Evolutionary conservation across 1,140 invertebrate species (phyloP), one percentile per base, ranked within the genome.

Genomic region (Ephestia elutella): DNA sequence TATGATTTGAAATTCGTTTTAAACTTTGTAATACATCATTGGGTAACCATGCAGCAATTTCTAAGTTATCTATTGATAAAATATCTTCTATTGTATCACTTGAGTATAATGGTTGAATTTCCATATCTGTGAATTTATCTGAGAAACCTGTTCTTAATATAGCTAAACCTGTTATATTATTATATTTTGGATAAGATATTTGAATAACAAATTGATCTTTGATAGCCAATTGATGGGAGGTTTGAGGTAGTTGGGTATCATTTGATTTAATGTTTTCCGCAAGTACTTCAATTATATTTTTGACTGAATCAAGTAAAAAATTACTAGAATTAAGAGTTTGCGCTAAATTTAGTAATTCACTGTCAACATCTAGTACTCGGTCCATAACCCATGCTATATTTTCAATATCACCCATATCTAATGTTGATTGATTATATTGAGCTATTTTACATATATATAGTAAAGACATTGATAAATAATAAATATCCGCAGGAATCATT

Each of bases 111-210:
- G 86, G 84, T 54, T 73, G 67, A 49, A 90, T 80, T 50, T 78
- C 63, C 67, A 90, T 83, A 57, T 89, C 73, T 2, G 65, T 73
- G 68, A 91, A 91, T 20, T 69, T 66, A 49, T 72, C 65, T 11
- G 73, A 69, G 21, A 65, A 56, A 11, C 58, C 56, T 17, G 65
- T 70, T 63, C 62, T 70, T 28, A 86, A 82, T 28, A 92, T 38
- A n/a, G 89, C 90, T 48, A 92, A 70, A n/a, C 91, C 91, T 48
- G 89, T 90, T 30, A 92, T 75, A 66, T 92, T 91, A 38, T 86
- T 90, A 28, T 80, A 62, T 7, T 60, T 49, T 2, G 91, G 91
- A 75, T 90, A 90, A 2, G 90, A 89, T 35, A 89, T 75, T 70
- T 91, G 90, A 49, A 90, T 77, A 10, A 91, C 56, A 80, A 89